Evolutionary conservation across 1,140 invertebrate species (phyloP), one percentile per base, ranked within the genome.

Genomic region (Ctenoplectra terminalis): DNA sequence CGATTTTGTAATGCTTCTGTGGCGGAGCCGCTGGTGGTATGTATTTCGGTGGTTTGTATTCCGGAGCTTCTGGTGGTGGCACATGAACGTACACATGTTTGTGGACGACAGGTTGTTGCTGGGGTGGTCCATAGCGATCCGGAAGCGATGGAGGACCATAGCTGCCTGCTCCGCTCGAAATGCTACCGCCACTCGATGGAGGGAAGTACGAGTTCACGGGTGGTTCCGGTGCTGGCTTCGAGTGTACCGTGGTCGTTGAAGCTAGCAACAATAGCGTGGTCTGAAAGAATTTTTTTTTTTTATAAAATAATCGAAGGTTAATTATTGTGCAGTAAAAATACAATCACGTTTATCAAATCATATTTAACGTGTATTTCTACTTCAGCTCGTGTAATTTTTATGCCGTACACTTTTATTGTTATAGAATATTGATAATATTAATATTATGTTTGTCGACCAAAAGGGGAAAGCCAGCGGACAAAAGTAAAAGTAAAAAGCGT

Each of bases 1-100:
- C 96, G 85, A 98, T 98, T 92, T 97, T 97, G 95, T 98, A 98
- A 90, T 98, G 97, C 89, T 98, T 98, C 90, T 97, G 97, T 15
- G 97, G 96, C 13, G 97, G 95, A 64, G 96, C 95, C 37, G 87
- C 85, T 0, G 86, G 87, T 17, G 90, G 89, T 0, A 90, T 72
- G 69, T 92, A 94, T 90, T 94, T 95, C 4, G 96, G 95, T 3
- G 95, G 94, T 50, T 95, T 95, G 90, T 96, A 96, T 88, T 97
- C 96, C 2, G 96, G 96, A 0, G 92, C 89, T 91, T 98, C 97
- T 90, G 97, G 97, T 29, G 97, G 97, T 67, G 97, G 97, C 34
- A 98, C 97, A 90, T 98, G 97, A 1, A 98, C 97, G 92, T 98
- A 97, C 5, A 98, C 97, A 90, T 97, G 97, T 91, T 97, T 97